Conservation (phyloP, 2,888 invertebrate species). For the Drosophila neoperkinsi region DNA sequence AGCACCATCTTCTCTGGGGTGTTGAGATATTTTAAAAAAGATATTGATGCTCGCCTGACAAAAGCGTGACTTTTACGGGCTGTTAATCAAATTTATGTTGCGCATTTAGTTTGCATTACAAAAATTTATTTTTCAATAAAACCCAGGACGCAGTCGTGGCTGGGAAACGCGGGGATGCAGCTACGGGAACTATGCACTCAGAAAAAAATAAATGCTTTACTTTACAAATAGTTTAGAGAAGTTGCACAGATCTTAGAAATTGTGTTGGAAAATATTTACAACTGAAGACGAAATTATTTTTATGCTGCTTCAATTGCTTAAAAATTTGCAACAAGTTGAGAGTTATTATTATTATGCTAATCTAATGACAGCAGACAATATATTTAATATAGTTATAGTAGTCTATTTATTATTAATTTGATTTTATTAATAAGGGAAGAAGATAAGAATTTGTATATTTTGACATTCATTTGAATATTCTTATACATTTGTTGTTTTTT, state of each 20-base stretch:
- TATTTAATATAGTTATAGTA: background rate
- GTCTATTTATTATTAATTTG: background rate
- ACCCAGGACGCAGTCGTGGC: conserved; percentile 28
- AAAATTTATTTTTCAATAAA: conserved; percentile 79
- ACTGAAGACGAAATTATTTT: background rate
- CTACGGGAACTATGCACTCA: conserved; percentile 1
- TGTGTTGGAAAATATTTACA: background rate
- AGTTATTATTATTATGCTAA: background rate
- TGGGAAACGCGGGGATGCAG: background rate
- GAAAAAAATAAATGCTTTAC: background rate
- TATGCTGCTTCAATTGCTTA: too few species aligned
- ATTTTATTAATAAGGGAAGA: background rate
- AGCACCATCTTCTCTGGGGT: conserved; percentile 60
- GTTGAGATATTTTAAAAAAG: conserved; percentile 80
- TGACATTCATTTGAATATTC: background rate
- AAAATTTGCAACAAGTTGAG: background rate
- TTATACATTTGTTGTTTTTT: background rate
- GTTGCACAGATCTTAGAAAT: background rate
- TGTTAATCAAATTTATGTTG: conserved; percentile 83
- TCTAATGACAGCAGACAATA: background rate
- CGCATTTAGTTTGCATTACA: conserved; percentile 82
- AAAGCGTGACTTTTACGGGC: conserved; percentile 83
- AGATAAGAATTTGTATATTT: background rate
- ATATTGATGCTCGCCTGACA: conserved; percentile 80
- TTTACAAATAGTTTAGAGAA: background rate